These are phyloP conservation scores for Aphaenogaster ashmeadi DNA, from an alignment of 1,140 invertebrate genomes.

Conservation along the genomic window DNA sequence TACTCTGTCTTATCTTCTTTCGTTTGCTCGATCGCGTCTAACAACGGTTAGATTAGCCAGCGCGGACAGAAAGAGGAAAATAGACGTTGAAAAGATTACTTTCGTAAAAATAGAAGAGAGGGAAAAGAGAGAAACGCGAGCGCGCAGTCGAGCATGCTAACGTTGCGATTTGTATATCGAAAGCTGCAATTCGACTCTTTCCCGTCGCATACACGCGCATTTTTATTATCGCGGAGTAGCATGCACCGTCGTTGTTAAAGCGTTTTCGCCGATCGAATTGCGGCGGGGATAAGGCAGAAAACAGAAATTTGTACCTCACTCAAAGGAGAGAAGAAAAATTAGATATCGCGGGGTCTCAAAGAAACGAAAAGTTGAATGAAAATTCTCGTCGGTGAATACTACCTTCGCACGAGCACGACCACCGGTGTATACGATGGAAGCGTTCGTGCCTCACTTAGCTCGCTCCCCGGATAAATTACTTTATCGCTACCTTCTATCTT, in stretches of 20 bases:
- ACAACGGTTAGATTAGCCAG: conserved; percentile 39
- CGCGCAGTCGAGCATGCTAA: not conserved
- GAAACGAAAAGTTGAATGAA: conserved; percentile 56
- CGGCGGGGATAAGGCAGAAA: not conserved
- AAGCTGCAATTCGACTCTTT: conserved; percentile 6
- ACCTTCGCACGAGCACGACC: not conserved
- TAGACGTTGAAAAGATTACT: conserved; percentile 39
- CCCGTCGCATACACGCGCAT: not conserved
- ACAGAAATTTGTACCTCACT: conserved; percentile 34
- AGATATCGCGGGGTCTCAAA: conserved; percentile 37
- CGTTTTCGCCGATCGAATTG: conserved; percentile 23
- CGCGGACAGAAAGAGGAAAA: conserved; percentile 28
- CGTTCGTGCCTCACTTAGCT: conserved; percentile 43
- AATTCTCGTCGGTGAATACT: conserved; percentile 20
- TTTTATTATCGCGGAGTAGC: conserved; percentile 16
- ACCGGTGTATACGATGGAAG: not conserved
- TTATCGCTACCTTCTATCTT: conserved; percentile 52
- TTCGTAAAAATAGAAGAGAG: conserved; percentile 22
- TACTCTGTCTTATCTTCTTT: conserved; percentile 54
- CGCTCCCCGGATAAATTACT: conserved; percentile 53
- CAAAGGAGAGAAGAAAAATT: conserved; percentile 47
- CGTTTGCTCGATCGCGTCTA: conserved; percentile 16
- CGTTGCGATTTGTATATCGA: conserved; percentile 40
- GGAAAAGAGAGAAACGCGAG: not conserved
- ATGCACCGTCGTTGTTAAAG: conserved; percentile 9